Percentiles rank a stretch among this genome's conserved stretches.
Conservation (phyloP, 2,797 vertebrate genomes). For the Amblyraja radiata region DNA sequence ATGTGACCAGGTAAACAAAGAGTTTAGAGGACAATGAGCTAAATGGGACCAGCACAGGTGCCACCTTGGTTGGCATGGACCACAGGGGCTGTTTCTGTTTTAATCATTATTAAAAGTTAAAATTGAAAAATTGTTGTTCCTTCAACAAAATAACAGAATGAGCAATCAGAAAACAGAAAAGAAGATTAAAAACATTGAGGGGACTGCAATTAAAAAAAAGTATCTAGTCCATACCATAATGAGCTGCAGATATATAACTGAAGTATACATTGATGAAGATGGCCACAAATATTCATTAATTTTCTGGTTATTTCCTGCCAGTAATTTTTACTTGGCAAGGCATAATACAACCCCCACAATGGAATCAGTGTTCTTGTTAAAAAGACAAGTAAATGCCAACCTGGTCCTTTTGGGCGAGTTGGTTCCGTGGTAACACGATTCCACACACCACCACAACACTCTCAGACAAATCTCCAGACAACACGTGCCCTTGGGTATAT, state of each 20-base stretch:
- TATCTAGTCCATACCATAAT: neutral
- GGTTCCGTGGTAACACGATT: slow-evolving; percentile 69
- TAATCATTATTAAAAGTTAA: neutral
- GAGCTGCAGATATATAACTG: neutral
- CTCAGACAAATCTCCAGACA: slow-evolving; percentile 74
- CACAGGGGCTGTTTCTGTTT: no score
- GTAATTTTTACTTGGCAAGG: neutral
- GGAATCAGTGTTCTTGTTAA: neutral
- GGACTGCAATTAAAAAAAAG: neutral
- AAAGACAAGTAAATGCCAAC: slow-evolving; percentile 47
- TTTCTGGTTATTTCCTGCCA: neutral
- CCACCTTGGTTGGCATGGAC: no score
- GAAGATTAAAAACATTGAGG: neutral
- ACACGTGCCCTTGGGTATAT: slow-evolving; percentile 66
- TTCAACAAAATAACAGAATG: neutral
- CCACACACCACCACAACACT: slow-evolving; percentile 81
- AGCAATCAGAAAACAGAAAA: neutral
- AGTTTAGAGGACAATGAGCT: no score
- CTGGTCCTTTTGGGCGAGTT: slow-evolving; percentile 52
- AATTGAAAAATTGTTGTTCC: neutral
- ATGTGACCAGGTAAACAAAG: no score
- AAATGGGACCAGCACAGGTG: no score
- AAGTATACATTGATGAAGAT: neutral
- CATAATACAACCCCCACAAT: neutral
- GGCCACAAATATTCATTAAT: neutral